Percentiles rank a stretch among this genome's conserved stretches.
These are phyloP conservation scores for Salvelinus sp. DNA, from an alignment of 2,113 vertebrate species.

Conservation along the genomic window DNA sequence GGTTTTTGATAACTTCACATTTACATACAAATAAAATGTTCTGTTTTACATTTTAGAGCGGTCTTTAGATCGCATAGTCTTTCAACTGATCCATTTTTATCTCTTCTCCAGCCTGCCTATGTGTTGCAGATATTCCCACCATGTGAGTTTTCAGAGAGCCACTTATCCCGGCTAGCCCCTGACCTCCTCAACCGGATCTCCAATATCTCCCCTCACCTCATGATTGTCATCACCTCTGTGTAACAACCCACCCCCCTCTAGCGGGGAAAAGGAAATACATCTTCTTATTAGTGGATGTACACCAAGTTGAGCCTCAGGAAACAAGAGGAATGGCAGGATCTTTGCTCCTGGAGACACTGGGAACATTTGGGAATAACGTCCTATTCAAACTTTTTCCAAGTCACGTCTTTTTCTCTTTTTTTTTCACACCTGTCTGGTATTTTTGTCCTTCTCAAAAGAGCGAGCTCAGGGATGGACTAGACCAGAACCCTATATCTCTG, in stretches of 20 bases:
- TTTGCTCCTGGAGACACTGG: constrained; percentile 44
- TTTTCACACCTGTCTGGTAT: constrained; percentile 57
- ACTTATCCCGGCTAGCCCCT: constrained; percentile 92
- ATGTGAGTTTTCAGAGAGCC: constrained; percentile 95
- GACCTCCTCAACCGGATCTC: constrained; percentile 97
- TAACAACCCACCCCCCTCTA: constrained; percentile 65
- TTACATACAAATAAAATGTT: too few relatives aligned
- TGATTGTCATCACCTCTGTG: constrained; percentile 98
- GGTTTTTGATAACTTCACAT: background rate
- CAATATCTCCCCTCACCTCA: constrained; percentile 97
- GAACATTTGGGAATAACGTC: constrained; percentile 52
- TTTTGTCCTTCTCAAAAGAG: constrained; percentile 69
- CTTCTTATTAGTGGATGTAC: constrained; percentile 24
- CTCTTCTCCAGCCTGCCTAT: constrained; percentile 84
- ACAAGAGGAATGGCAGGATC: constrained; percentile 55
- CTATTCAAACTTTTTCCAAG: constrained; percentile 37
- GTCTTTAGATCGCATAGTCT: too few relatives aligned
- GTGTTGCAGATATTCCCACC: constrained; percentile 99
- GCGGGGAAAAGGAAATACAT: constrained; percentile 36
- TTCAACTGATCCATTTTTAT: background rate
- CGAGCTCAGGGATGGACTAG: constrained; percentile 68
- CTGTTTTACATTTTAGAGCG: too few relatives aligned
- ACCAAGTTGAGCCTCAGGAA: constrained; percentile 63
- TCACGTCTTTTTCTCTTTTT: constrained; percentile 30
- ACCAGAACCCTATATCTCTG: constrained; percentile 68